Conservation (phyloP, 64 coral and sea anemone species). For the Pachyseris speciosa region DNA sequence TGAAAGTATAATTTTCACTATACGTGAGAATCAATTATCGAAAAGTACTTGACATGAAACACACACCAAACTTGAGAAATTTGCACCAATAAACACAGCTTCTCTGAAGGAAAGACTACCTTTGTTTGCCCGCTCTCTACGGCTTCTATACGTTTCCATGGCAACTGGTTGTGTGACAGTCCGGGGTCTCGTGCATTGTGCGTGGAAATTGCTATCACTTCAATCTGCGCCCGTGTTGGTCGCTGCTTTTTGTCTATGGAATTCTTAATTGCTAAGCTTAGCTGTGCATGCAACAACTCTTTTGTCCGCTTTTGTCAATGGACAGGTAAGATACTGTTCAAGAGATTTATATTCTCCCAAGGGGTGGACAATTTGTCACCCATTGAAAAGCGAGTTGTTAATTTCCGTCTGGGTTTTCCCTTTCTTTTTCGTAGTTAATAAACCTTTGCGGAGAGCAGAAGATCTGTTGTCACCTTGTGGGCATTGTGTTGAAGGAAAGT, state of each 20-base stretch:
- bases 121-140: neutral
- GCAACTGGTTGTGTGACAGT: constrained; percentile 2
- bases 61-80: neutral
- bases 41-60: neutral
- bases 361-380: neutral
- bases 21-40: neutral
- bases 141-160: neutral
- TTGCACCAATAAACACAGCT: neutral
- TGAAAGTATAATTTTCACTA: neutral
- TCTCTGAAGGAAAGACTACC: neutral
- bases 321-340: neutral
- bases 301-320: constrained; percentile 33
- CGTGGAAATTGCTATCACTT: neutral
- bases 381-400: neutral
- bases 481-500: neutral
- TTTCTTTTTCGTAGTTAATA: neutral
- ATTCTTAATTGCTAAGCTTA: constrained; percentile 8
- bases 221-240: neutral
- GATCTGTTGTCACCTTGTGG: neutral
- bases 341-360: neutral
- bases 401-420: neutral
- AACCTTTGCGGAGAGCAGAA: neutral
- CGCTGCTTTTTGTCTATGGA: neutral
- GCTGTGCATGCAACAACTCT: neutral
- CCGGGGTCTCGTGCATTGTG: neutral